Conservation (phyloP, 2,797 vertebrate genomes). For the Sitta carolinensis region DNA sequence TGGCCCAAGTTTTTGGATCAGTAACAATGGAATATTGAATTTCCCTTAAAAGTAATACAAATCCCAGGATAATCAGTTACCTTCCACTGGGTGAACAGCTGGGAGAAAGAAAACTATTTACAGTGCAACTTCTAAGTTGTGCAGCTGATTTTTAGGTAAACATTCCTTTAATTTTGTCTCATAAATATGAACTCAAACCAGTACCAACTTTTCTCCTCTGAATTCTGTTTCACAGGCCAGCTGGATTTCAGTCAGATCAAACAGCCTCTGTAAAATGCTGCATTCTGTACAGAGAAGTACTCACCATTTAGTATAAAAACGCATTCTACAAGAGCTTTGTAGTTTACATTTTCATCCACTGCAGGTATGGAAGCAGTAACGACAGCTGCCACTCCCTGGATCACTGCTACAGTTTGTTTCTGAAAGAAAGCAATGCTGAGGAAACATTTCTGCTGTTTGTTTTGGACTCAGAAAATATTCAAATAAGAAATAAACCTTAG, state of each 20-base stretch:
- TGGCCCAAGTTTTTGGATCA: background rate
- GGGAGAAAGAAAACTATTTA: background rate
- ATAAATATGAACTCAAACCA: background rate
- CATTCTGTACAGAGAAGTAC: background rate
- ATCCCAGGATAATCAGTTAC: background rate
- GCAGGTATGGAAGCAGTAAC: constrained; percentile 80
- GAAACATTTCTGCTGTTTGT: background rate
- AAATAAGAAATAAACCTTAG: background rate
- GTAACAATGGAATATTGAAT: background rate
- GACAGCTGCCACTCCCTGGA: constrained; percentile 83
- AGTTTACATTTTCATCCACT: constrained; percentile 82
- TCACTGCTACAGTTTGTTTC: constrained; percentile 78
- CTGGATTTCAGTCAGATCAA: background rate
- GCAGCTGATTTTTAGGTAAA: background rate
- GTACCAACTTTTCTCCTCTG: background rate
- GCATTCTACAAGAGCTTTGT: constrained; percentile 81
- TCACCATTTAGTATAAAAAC: constrained; percentile 83
- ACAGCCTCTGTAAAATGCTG: background rate
- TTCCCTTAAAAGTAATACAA: background rate
- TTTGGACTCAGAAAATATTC: background rate
- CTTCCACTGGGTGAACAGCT: background rate
- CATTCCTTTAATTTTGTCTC: background rate
- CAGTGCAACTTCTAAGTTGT: background rate
- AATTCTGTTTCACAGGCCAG: background rate
- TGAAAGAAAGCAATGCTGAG: constrained; percentile 24